Evolutionary conservation across 92 coral and sea anemone genomes (phyloP).

Genomic region (Epizoanthus fatuus): DNA sequence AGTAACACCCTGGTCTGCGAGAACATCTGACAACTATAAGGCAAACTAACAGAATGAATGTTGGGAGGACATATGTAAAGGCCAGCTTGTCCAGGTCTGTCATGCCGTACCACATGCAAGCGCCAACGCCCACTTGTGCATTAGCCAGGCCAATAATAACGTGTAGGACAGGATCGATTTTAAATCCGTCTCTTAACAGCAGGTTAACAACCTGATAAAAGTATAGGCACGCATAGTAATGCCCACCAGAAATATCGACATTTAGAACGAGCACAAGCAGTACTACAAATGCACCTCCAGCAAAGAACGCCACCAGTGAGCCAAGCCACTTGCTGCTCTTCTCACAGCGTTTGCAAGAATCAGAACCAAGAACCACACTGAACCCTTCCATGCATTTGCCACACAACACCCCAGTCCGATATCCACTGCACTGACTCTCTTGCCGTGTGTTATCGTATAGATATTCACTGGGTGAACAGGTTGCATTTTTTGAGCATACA

Average conservation of each 20-base stretch:
- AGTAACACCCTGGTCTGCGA: constrained; percentile 53
- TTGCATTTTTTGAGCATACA: constrained; percentile 24
- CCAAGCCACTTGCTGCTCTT: constrained; percentile 66
- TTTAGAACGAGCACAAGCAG: constrained; percentile 55
- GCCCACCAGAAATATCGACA: constrained; percentile 74
- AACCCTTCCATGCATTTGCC: constrained; percentile 69
- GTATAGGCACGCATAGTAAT: constrained; percentile 74
- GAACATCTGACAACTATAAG: constrained; percentile 52
- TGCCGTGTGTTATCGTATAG: constrained; percentile 49
- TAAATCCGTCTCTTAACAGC: constrained; percentile 61
- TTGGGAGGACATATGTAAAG: constrained; percentile 76
- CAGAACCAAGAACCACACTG: constrained; percentile 73
- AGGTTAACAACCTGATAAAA: constrained; percentile 78
- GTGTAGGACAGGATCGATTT: constrained; percentile 69
- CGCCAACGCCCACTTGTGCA: constrained; percentile 78
- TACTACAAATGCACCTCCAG: constrained; percentile 60
- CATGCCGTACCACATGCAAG: constrained; percentile 85
- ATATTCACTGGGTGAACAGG: constrained; percentile 76
- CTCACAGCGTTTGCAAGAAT: constrained; percentile 53
- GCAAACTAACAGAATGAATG: constrained; percentile 66
- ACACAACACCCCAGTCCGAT: constrained; percentile 78
- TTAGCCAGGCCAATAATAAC: constrained; percentile 78
- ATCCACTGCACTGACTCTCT: constrained; percentile 61
- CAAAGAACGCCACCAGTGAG: constrained; percentile 37
- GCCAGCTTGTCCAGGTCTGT: constrained; percentile 75